Percentiles rank a stretch among this genome's conserved stretches.
These are phyloP conservation scores for Nysson spinosus DNA, from an alignment of 2,888 invertebrate species.

Conservation along the genomic window DNA sequence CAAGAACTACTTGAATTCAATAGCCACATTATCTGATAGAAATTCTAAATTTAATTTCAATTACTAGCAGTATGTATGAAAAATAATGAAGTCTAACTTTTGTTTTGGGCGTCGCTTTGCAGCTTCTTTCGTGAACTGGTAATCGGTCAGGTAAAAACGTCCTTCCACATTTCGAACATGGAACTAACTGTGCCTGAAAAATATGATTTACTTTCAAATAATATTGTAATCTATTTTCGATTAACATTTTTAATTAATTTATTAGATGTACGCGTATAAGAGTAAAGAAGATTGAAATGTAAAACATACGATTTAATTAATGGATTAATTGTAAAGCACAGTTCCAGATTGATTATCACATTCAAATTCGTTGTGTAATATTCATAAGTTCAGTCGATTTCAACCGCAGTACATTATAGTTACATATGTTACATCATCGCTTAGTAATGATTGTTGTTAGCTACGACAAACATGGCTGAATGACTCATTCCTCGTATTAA, in stretches of 20 bases:
- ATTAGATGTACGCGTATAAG: too few relatives aligned
- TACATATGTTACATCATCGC: conserved; percentile 42
- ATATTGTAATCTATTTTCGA: too few relatives aligned
- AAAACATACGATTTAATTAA: too few relatives aligned
- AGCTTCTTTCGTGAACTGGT: conserved; percentile 80
- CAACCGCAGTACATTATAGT: conserved; percentile 8
- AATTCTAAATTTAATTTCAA: too few relatives aligned
- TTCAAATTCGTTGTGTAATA: not conserved
- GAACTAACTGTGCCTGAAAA: conserved; percentile 79
- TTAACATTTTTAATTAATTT: too few relatives aligned
- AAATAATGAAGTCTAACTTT: not conserved
- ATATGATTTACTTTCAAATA: conserved; percentile 7
- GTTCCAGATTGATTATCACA: too few relatives aligned
- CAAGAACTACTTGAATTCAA: too few relatives aligned
- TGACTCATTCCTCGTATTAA: conserved; percentile 30
- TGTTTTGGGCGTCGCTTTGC: conserved; percentile 59
- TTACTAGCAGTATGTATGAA: too few relatives aligned
- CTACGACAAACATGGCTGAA: conserved; percentile 7
- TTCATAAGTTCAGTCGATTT: conserved; percentile 5
- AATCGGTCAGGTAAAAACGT: conserved; percentile 85
- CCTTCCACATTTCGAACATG: conserved; percentile 83
- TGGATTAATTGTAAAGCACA: too few relatives aligned
- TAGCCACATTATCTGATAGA: too few relatives aligned
- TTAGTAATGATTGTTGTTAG: not conserved
- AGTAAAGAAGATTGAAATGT: too few relatives aligned